A percentile compares a stretch with the other conserved stretches of the same genome.
phyloP scores from a whole-genome alignment of 2,888 invertebrate genomes.

The Cynaeus angustus region DNA sequence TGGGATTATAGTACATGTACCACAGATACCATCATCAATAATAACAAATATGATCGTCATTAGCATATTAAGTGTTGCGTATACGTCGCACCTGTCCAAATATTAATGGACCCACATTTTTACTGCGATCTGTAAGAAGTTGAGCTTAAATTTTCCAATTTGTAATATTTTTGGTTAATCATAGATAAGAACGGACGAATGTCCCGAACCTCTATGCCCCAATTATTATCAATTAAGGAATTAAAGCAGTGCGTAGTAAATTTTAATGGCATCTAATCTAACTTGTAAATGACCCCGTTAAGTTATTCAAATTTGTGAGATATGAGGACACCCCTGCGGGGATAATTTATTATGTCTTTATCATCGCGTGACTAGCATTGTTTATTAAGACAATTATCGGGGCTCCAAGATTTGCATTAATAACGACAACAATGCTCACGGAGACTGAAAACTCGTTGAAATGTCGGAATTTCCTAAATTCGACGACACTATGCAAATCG shows the following conservation, averaged over 20 bases:
- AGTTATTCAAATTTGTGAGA: constrained; percentile 62
- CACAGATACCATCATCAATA: constrained; percentile 69
- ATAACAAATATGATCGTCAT: constrained; percentile 66
- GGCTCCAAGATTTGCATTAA: constrained; percentile 61
- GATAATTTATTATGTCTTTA: constrained; percentile 66
- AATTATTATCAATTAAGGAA: constrained; percentile 63
- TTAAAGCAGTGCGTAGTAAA: constrained; percentile 60
- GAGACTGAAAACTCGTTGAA: not conserved
- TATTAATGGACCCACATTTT: constrained; percentile 56
- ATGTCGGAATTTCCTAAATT: constrained; percentile 20
- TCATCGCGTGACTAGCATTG: constrained; percentile 65
- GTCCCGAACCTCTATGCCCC: constrained; percentile 43
- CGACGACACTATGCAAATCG: constrained; percentile 36
- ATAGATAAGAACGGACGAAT: too few species aligned
- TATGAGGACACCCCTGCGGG: constrained; percentile 62
- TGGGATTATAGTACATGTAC: constrained; percentile 69
- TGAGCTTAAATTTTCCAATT: too few species aligned
- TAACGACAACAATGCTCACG: constrained; percentile 47
- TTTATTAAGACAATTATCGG: constrained; percentile 66
- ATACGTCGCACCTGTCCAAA: constrained; percentile 59
- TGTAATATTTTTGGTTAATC: too few species aligned
- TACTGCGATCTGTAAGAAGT: constrained; percentile 1
- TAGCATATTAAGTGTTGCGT: constrained; percentile 58
- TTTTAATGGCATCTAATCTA: constrained; percentile 63
- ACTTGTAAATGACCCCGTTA: constrained; percentile 66